Evolutionary conservation across 1,140 invertebrate species (phyloP).

Genomic region (Delia radicum): DNA sequence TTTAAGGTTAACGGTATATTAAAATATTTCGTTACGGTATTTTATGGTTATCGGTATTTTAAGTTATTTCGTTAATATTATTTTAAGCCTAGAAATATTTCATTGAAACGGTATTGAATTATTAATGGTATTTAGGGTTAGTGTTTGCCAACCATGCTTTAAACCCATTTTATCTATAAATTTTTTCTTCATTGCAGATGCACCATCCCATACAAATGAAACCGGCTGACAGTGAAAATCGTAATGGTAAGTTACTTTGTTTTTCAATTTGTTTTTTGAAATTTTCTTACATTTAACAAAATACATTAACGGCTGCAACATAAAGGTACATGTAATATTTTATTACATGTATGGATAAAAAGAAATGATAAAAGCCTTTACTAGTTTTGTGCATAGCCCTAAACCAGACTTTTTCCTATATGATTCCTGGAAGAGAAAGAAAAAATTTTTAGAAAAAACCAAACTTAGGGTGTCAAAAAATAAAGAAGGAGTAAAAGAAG

Average conservation of each 20-base stretch:
- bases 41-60: too few species aligned
- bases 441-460: not conserved
- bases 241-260: slow-evolving; percentile 82
- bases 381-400: not conserved
- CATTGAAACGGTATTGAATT: too few species aligned
- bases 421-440: not conserved
- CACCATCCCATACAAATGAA: slow-evolving; percentile 99
- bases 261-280: not conserved
- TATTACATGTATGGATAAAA: not conserved
- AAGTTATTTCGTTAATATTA: too few species aligned
- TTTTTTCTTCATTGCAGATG: slow-evolving; percentile 77
- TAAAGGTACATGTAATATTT: not conserved
- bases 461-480: not conserved
- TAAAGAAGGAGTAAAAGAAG: not conserved
- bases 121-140: too few species aligned
- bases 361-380: not conserved
- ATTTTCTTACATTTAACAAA: not conserved
- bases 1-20: too few species aligned
- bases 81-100: too few species aligned
- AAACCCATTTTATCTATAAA: not conserved
- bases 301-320: not conserved
- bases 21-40: too few species aligned
- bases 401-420: not conserved
- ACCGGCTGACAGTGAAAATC: slow-evolving; percentile 98
- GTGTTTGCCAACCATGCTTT: too few species aligned